Evolutionary conservation across 2,888 invertebrate species (phyloP).

Genomic region (Tetramorium bicarinatum): DNA sequence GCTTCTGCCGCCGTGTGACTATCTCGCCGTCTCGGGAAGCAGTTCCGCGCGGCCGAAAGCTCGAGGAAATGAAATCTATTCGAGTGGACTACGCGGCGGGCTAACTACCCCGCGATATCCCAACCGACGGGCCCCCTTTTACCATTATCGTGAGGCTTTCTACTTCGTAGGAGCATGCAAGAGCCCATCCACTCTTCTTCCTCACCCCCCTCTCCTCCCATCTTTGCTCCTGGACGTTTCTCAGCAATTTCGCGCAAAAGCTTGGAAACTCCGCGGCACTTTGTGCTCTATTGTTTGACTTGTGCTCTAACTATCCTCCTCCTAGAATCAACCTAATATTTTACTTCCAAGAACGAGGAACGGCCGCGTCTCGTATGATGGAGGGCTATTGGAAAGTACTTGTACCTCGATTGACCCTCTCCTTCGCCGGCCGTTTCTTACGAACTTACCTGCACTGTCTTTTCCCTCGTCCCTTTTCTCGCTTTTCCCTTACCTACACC

Average conservation of each 20-base stretch:
- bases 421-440: conserved; percentile 29
- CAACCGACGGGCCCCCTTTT: neutral
- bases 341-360: conserved; percentile 73
- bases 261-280: conserved; percentile 64
- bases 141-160: conserved; percentile 6
- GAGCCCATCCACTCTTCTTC: conserved; percentile 25
- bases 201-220: neutral
- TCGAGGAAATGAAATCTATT: conserved; percentile 78
- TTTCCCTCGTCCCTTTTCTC: neutral
- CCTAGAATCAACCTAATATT: conserved; percentile 77
- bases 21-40: conserved; percentile 57
- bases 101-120: conserved; percentile 30
- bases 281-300: conserved; percentile 78
- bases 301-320: conserved; percentile 77
- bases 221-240: conserved; percentile 16
- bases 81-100: conserved; percentile 66
- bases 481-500: neutral
- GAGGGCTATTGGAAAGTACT: conserved; percentile 72
- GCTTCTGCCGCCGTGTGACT: conserved; percentile 40
- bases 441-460: neutral
- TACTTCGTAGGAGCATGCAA: conserved; percentile 17
- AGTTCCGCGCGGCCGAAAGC: conserved; percentile 64
- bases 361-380: conserved; percentile 54
- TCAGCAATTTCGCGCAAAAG: conserved; percentile 63
- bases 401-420: conserved; percentile 48